Percentiles rank a stretch among this genome's conserved stretches.
Conservation (phyloP, 2,888 invertebrate species). For the Coenonympha glycerion region DNA sequence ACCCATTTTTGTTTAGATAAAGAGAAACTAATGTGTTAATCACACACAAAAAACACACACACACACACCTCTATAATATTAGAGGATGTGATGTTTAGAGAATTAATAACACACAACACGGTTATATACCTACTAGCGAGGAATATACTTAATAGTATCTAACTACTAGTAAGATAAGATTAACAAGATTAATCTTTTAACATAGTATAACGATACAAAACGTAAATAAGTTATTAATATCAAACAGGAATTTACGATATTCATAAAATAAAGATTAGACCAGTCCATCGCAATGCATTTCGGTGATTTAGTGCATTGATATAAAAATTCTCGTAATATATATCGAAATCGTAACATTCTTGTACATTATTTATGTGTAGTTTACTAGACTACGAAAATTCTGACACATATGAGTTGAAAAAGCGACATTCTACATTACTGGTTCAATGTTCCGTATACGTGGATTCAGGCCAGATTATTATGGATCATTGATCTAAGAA, state of each 20-base stretch:
- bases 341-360: constrained; percentile 49
- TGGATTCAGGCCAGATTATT: too few relatives aligned
- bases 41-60: too few relatives aligned
- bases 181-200: constrained; percentile 55
- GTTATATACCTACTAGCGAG: too few relatives aligned
- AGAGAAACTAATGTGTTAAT: too few relatives aligned
- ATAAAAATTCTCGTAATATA: constrained; percentile 47
- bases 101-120: too few relatives aligned
- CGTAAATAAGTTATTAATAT: constrained; percentile 71
- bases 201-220: constrained; percentile 39
- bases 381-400: constrained; percentile 50
- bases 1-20: too few relatives aligned
- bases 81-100: too few relatives aligned
- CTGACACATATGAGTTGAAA: constrained; percentile 52
- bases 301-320: constrained; percentile 62
- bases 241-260: constrained; percentile 68
- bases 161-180: constrained; percentile 41
- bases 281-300: constrained; percentile 41
- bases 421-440: not conserved
- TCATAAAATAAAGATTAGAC: constrained; percentile 69
- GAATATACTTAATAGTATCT: too few relatives aligned
- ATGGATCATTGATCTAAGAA: too few relatives aligned
- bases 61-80: too few relatives aligned
- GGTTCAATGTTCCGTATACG: not conserved
- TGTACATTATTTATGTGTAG: constrained; percentile 60